A percentile compares a stretch with the other conserved stretches of the same genome.
Conservation (phyloP, 2,888 invertebrate genomes). For the Drosophila greeni region DNA sequence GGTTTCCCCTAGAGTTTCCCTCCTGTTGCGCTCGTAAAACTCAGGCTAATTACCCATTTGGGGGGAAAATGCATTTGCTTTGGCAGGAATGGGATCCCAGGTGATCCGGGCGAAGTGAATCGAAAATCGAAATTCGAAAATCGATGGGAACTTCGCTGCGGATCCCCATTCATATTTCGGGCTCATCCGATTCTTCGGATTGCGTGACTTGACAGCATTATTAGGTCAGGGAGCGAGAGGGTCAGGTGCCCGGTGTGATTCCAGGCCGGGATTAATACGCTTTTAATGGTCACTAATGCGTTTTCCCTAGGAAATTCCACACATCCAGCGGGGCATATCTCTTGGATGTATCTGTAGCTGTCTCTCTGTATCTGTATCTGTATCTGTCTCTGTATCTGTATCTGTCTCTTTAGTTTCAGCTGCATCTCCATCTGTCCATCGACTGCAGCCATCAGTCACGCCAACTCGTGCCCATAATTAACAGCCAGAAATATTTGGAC, state of each 20-base stretch:
- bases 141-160: constrained; percentile 9
- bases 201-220: constrained; percentile 67
- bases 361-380: not conserved
- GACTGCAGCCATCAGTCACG: constrained; percentile 34
- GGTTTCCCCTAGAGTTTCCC: not conserved
- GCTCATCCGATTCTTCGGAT: constrained; percentile 12
- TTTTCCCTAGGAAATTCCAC: constrained; percentile 54
- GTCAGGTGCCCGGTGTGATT: constrained; percentile 18
- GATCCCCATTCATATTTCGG: constrained; percentile 32
- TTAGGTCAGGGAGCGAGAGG: constrained; percentile 40
- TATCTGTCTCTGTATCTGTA: not conserved
- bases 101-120: constrained; percentile 12
- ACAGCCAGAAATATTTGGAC: constrained; percentile 68
- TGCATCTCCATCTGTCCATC: not conserved
- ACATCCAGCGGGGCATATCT: constrained; percentile 15
- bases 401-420: constrained; percentile 1
- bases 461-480: constrained; percentile 71
- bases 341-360: too few relatives aligned
- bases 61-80: constrained; percentile 44
- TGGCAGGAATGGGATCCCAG: not conserved
- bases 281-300: constrained; percentile 65
- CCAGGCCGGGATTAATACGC: constrained; percentile 42
- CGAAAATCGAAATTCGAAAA: constrained; percentile 15
- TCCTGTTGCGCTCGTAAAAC: constrained; percentile 45
- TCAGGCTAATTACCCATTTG: constrained; percentile 58